Conservation (phyloP, 2,888 invertebrate genomes). For the Drosophila neonasuta region DNA sequence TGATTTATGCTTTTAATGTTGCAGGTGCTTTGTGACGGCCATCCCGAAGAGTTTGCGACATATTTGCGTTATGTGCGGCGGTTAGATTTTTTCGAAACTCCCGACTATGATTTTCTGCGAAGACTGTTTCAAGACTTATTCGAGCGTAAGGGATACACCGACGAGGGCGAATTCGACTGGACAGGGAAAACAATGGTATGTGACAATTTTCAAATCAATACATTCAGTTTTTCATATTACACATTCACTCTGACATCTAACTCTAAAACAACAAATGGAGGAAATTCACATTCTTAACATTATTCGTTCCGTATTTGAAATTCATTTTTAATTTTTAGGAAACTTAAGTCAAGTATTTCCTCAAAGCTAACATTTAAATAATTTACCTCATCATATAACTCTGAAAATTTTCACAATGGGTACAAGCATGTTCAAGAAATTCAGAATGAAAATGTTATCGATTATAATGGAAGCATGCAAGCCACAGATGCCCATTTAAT, state of each 20-base stretch:
- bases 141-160: conserved; percentile 92
- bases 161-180: conserved; percentile 98
- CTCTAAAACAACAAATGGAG: conserved; percentile 5
- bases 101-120: conserved; percentile 99
- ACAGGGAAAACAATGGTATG: conserved; percentile 91
- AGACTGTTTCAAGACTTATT: conserved; percentile 96
- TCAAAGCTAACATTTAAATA: conserved; percentile 39
- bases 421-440: conserved; percentile 38
- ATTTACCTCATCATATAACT: conserved; percentile 46
- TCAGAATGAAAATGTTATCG: conserved; percentile 18
- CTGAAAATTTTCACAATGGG: conserved; percentile 33
- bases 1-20: conserved; percentile 19
- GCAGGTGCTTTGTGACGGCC: conserved; percentile 90
- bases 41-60: conserved; percentile 98
- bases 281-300: conserved; percentile 25
- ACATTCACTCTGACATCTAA: conserved; percentile 8
- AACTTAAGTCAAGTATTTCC: conserved; percentile 48
- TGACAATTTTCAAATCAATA: conserved; percentile 4
- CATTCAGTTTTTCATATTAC: conserved; percentile 5
- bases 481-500: conserved; percentile 18
- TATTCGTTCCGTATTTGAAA: conserved; percentile 65
- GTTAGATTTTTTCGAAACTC: conserved; percentile 99
- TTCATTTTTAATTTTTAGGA: conserved; percentile 65
- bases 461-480: conserved; percentile 41
- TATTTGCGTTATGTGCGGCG: conserved; percentile 98